Base-by-base conservation (phyloP, 2,113 vertebrate species). In the Regulus satrapa region DNA sequence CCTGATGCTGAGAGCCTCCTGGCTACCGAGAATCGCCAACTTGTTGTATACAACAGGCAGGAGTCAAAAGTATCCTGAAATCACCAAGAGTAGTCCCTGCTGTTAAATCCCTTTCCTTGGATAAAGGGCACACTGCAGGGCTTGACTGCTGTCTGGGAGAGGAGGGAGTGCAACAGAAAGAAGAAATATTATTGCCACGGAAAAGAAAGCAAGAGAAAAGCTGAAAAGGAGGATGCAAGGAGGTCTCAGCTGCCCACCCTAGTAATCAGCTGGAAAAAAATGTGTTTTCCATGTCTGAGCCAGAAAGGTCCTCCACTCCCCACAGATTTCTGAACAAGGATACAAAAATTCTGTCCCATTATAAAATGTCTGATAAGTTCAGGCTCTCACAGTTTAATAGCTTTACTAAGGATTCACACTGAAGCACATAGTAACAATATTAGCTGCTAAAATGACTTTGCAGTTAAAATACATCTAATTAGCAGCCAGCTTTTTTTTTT, bases 381-480 rank as follows among this genome's bases (percentile, higher is more conserved):
- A 56, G 73, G 32, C 21, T 76, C 91, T 96, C 94, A 48, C 34
- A 68, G 55, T 87, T 89, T 87, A 92, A 92, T 89, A 92, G 97
- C 91, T 96, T 93, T 73, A 58, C 96, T 96, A 91, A 34, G 84
- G 96, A 95, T 88, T 96, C 97, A 96, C 95, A 68, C 13, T 74
- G 96, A 97, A 97, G 93, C 85, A 93, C 93, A 73, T 79, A 97
- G 96, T 92, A 97, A 97, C 92, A 77, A 95, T 92, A 97, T 96
- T 95, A 97, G 85, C 95, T 95, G 95, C 96, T 96, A 97, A 98
- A 97, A 97, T 62, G 54, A 95, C 91, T 97, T 96, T 93, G 93
- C 92, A 93, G 96, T 97, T 97, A 97, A 98, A 98, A 98, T 92
- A 94, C 95, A 96, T 90, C 97, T 98, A 96, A 98, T 97, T 98